Evolutionary conservation across 1,140 invertebrate species (phyloP), one percentile per base, ranked within the genome.

Genomic region (Calliopsis andreniformis): DNA sequence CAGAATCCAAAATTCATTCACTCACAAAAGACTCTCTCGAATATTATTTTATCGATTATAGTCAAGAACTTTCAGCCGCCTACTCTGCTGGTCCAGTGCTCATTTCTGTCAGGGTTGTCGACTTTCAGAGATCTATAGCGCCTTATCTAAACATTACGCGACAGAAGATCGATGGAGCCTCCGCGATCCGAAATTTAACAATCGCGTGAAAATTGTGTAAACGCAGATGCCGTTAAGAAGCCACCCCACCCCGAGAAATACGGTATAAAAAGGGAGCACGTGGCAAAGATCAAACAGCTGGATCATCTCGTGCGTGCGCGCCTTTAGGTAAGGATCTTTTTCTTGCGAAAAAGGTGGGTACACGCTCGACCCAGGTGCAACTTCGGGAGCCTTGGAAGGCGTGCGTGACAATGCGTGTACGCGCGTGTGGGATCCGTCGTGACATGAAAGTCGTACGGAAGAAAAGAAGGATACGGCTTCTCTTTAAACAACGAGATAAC

Each of bases 261-360:
- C 47, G 69, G 32, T 61, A 85, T 88, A 87, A 89, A 89, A 88
- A 87, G 87, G 76, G 83, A 79, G 72, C 80, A 85, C 84, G 90
- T 89, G 88, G 88, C 86, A 79, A 84, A 87, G 88, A 92, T 91
- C 90, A 90, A 91, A 92, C 91, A 92, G 90, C 91, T 92, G 91
- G 90, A 92, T 90, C 88, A 90, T 90, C 89, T 90, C 89, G 89
- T 90, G 91, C 89, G 85, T 88, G 86, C 78, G 84, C 81, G 86
- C 89, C 88, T 90, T 85, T 87, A 78, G 83, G 84, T 78, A 83
- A 89, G 87, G 86, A 90, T 89, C 89, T 87, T 87, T 90, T 91
- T 90, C 88, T 91, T 87, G 82, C 80, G 83, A 78, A 53, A 78
- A 83, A 84, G 83, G 78, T 83, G 82, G 78, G 78, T 80, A 75